Evolutionary conservation across 1,140 invertebrate genomes (phyloP), one percentile per base, ranked within the genome.

Genomic region (Pomacea maculata): DNA sequence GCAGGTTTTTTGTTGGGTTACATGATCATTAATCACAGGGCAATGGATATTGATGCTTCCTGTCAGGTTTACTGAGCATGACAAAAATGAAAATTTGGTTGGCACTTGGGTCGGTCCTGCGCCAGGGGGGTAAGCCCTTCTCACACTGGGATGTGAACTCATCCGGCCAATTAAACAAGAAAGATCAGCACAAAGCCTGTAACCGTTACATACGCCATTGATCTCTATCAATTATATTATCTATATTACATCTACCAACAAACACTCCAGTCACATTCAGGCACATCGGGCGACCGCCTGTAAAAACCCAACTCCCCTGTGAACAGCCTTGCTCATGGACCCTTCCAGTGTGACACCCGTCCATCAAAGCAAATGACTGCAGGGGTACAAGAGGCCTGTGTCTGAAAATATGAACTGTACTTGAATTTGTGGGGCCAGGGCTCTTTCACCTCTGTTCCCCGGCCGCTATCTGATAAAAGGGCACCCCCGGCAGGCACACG

Each of bases 21-120:
- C 84, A 85, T 85, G 86, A 84, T 83, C 88, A 87, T 88, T 89
- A 89, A 89, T 89, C 88, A 89, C 86, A 83, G 83, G 84, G 86
- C 84, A 83, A 83, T 85, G 86, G 88, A 87, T 89, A 89, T 89
- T 89, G 88, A 89, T 89, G 88, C 88, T 86, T 87, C 86, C 83
- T 87, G 88, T 89, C 88, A 88, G 85, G 83, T 85, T 86, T 88
- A 88, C 85, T 85, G 87, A 87, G 87, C 88, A 88, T 87, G 88
- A 87, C 86, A 88, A 89, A 89, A 89, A 88, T 88, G 86, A 88
- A 88, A 83, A 89, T 85, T 86, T 85, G 83, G 75, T 86, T 89
- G 88, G 86, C 88, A 89, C 85, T 88, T 89, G 79, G 87, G 80
- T 71, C 73, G 65, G 80, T 83, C 87, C 82, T 79, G n/a, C 17